Conservation (phyloP, 2,888 invertebrate species). For the Dascillus cervinus region DNA sequence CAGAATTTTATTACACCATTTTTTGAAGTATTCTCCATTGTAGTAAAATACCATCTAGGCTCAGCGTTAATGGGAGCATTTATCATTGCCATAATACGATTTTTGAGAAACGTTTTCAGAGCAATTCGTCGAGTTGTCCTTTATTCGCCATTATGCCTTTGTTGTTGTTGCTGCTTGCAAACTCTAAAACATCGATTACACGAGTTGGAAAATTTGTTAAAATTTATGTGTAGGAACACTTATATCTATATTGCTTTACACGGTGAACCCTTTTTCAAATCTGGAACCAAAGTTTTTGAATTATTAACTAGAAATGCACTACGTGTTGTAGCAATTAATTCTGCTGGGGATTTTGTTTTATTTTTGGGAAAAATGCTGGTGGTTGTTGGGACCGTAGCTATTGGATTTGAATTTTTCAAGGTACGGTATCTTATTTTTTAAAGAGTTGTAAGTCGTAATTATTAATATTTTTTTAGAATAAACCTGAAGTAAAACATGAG, state of each 20-base stretch:
- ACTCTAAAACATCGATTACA: constrained; percentile 54
- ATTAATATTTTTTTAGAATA: constrained; percentile 42
- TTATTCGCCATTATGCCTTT: constrained; percentile 44
- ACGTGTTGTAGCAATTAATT: constrained; percentile 61
- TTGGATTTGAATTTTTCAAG: too few relatives aligned
- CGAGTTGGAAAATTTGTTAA: constrained; percentile 58
- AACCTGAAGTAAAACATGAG: constrained; percentile 49
- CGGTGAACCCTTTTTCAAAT: constrained; percentile 56
- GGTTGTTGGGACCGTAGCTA: constrained; percentile 4
- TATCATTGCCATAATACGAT: constrained; percentile 61
- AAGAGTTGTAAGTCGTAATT: too few relatives aligned
- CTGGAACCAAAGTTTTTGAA: constrained; percentile 54
- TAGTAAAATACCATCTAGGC: constrained; percentile 63
- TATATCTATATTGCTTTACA: too few relatives aligned
- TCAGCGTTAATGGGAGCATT: constrained; percentile 71
- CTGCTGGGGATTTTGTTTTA: constrained; percentile 64
- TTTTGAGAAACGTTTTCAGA: constrained; percentile 48
- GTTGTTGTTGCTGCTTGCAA: constrained; percentile 54
- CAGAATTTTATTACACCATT: constrained; percentile 42
- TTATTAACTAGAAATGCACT: constrained; percentile 56
- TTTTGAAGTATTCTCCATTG: constrained; percentile 40
- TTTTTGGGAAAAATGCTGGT: constrained; percentile 50
- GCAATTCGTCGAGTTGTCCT: constrained; percentile 40
- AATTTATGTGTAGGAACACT: constrained; percentile 60
- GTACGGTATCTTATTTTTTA: too few relatives aligned